Evolutionary conservation across 2,113 vertebrate genomes (phyloP).

Genomic region (Henicopernis longicauda): DNA sequence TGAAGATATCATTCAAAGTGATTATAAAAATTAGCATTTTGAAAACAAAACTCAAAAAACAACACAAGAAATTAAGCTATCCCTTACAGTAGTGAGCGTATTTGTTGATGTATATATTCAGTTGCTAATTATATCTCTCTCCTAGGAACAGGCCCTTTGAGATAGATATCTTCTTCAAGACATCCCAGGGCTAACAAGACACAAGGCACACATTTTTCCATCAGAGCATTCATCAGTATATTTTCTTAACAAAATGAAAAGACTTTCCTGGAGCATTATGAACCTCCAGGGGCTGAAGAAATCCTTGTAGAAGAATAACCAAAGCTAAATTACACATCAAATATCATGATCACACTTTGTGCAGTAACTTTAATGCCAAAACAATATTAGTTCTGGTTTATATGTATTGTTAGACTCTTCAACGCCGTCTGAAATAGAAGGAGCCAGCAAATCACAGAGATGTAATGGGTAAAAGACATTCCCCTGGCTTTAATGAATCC

Average conservation of each 20-base stretch:
- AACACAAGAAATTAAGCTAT: background rate
- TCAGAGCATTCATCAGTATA: background rate
- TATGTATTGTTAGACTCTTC: background rate
- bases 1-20: background rate
- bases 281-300: background rate
- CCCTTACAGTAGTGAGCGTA: background rate
- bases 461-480: background rate
- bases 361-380: constrained; percentile 35
- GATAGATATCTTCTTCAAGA: background rate
- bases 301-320: constrained; percentile 32
- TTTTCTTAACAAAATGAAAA: constrained; percentile 49
- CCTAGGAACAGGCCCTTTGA: background rate
- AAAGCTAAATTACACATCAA: constrained; percentile 27
- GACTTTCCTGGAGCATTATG: background rate
- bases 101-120: background rate
- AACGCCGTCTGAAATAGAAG: background rate
- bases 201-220: background rate
- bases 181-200: background rate
- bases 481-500: constrained; percentile 24
- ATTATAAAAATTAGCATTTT: background rate
- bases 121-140: background rate
- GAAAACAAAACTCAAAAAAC: background rate
- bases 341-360: constrained; percentile 23
- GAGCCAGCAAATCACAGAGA: background rate
- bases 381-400: constrained; percentile 27